These are phyloP conservation scores for Stenotaenia linearis DNA, from an alignment of 2,888 invertebrate species.

Conservation along the genomic window DNA sequence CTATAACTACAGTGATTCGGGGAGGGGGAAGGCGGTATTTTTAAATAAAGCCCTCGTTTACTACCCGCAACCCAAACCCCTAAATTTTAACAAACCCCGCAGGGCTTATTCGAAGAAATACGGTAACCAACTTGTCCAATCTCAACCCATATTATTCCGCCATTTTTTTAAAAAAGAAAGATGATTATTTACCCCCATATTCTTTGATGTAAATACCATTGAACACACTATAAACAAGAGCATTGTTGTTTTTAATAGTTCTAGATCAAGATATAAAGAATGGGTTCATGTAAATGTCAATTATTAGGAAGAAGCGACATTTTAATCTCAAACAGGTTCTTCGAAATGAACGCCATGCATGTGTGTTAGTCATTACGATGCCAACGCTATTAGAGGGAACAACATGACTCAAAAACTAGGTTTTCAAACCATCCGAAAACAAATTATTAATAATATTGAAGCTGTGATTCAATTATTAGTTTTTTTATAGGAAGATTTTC, in stretches of 20 bases:
- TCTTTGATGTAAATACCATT: neutral
- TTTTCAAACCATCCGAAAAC: neutral
- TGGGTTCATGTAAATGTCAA: conserved; percentile 8
- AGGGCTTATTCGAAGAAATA: too few relatives aligned
- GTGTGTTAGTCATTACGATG: conserved; percentile 1
- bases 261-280: conserved; percentile 22
- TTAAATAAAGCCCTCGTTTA: too few relatives aligned
- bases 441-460: neutral
- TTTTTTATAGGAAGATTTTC: too few relatives aligned
- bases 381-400: conserved; percentile 7
- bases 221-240: conserved; percentile 19
- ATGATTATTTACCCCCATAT: neutral
- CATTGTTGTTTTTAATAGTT: conserved; percentile 8
- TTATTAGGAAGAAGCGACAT: conserved; percentile 18
- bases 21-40: too few relatives aligned
- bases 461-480: too few relatives aligned
- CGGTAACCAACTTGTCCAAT: neutral
- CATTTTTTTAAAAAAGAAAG: neutral
- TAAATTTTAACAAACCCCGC: too few relatives aligned
- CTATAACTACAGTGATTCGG: too few relatives aligned
- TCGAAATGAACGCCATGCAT: conserved; percentile 24
- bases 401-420: neutral
- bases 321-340: conserved; percentile 15
- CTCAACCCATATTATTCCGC: neutral
- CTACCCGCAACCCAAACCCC: too few relatives aligned